These are phyloP conservation scores for Cynaeus angustus DNA, from an alignment of 2,888 invertebrate genomes.

Conservation along the genomic window DNA sequence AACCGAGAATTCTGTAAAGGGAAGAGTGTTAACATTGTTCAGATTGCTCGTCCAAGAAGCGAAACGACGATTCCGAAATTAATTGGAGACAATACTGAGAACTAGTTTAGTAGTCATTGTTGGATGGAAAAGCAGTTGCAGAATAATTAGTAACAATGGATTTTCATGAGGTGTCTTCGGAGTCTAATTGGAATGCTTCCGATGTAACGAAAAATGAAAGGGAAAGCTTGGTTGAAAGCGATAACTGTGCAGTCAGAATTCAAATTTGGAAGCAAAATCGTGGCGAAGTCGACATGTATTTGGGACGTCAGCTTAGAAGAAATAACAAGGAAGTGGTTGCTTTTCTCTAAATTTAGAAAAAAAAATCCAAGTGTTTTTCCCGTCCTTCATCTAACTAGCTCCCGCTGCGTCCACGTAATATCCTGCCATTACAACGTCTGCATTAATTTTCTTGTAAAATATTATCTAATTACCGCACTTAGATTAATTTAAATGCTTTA, in stretches of 20 bases:
- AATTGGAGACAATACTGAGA: slow-evolving; percentile 4
- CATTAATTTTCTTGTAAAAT: not conserved
- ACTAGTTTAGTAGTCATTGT: slow-evolving; percentile 1
- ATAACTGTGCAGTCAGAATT: slow-evolving; percentile 36
- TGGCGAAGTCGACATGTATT: slow-evolving; percentile 12
- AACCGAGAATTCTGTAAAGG: slow-evolving; percentile 75
- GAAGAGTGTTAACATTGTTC: not conserved
- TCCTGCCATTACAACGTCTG: slow-evolving; percentile 11
- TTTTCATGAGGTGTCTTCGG: not conserved
- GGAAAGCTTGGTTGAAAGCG: slow-evolving; percentile 45
- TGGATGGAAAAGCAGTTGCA: not conserved
- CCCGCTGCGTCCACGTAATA: slow-evolving; percentile 6
- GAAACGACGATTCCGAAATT: slow-evolving; percentile 15
- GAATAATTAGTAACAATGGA: slow-evolving; percentile 14
- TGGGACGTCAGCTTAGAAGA: not conserved
- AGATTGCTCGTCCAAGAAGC: slow-evolving; percentile 13
- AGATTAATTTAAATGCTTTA: slow-evolving; percentile 13
- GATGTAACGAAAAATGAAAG: slow-evolving; percentile 45
- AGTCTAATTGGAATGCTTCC: slow-evolving; percentile 44
- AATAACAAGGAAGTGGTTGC: no score
- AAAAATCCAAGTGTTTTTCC: no score
- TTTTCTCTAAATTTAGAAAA: no score
- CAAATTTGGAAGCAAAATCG: slow-evolving; percentile 34
- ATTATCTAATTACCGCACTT: slow-evolving; percentile 14
- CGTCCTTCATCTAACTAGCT: not conserved